A percentile compares a stretch with the other conserved stretches of the same genome.
These are phyloP conservation scores for Anas capensis DNA, from an alignment of 2,797 vertebrate species.

Conservation along the genomic window DNA sequence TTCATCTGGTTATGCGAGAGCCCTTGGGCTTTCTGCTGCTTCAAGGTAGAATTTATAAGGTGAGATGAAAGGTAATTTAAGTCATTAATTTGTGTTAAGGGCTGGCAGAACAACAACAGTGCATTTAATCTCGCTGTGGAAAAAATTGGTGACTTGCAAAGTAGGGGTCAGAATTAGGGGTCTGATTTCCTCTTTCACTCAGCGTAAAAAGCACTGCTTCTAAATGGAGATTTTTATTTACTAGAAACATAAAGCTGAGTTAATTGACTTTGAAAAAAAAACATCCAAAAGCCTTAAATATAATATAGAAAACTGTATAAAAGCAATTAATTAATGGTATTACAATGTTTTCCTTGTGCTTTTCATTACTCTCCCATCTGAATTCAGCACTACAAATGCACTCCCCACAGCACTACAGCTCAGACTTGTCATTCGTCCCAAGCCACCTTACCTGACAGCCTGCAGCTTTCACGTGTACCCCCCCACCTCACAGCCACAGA, in stretches of 20 bases:
- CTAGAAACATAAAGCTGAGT: slow-evolving; percentile 23
- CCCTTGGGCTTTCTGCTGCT: slow-evolving; percentile 70
- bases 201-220: slow-evolving; percentile 7
- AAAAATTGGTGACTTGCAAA: slow-evolving; percentile 32
- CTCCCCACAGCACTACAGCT: not conserved
- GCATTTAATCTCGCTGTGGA: slow-evolving; percentile 51
- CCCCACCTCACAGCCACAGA: too few relatives aligned
- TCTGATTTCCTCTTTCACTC: slow-evolving; percentile 37
- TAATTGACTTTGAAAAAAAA: slow-evolving; percentile 23
- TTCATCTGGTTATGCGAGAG: slow-evolving; percentile 71
- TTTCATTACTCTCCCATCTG: slow-evolving; percentile 32
- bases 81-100: slow-evolving; percentile 77
- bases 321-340: slow-evolving; percentile 29
- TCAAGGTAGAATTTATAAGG: slow-evolving; percentile 78
- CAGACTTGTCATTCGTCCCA: not conserved
- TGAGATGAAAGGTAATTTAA: slow-evolving; percentile 78
- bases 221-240: slow-evolving; percentile 52
- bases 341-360: slow-evolving; percentile 16
- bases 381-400: not conserved
- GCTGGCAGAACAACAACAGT: slow-evolving; percentile 64
- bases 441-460: not conserved
- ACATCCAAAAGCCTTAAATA: slow-evolving; percentile 7
- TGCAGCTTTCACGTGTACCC: not conserved
- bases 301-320: not conserved
- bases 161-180: slow-evolving; percentile 26